These are phyloP conservation scores for Cyprinodon diabolis DNA, from an alignment of 2,797 vertebrate genomes.

Conservation along the genomic window DNA sequence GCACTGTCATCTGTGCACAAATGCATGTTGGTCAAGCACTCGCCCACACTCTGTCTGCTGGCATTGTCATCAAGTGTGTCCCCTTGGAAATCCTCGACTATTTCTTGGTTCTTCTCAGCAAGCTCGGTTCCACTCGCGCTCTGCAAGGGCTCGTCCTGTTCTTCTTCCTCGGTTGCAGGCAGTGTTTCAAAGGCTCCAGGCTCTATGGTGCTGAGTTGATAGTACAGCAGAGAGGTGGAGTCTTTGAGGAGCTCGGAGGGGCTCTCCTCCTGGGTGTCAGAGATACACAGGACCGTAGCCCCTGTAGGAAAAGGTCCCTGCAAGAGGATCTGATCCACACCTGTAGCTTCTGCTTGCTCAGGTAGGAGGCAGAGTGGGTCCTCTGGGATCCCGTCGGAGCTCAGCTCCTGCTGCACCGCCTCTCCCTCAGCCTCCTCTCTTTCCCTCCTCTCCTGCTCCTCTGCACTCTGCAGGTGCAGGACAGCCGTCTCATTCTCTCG, in stretches of 20 bases:
- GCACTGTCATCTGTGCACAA: slow-evolving; percentile 56
- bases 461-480: slow-evolving; percentile 93
- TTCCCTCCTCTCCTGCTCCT: slow-evolving; percentile 91
- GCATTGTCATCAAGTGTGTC: slow-evolving; percentile 58
- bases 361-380: slow-evolving; percentile 85
- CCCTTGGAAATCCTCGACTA: slow-evolving; percentile 37
- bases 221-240: slow-evolving; percentile 81
- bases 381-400: slow-evolving; percentile 72
- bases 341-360: slow-evolving; percentile 63
- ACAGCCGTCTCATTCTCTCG: slow-evolving; percentile 91
- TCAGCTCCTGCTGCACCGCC: slow-evolving; percentile 84
- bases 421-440: slow-evolving; percentile 89
- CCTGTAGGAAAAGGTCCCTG: slow-evolving; percentile 88
- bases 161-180: slow-evolving; percentile 44
- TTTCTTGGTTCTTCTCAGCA: slow-evolving; percentile 38
- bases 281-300: slow-evolving; percentile 88
- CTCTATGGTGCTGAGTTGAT: slow-evolving; percentile 80
- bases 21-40: slow-evolving; percentile 64
- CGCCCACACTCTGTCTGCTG: slow-evolving; percentile 65
- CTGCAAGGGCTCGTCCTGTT: slow-evolving; percentile 31
- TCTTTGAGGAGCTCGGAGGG: slow-evolving; percentile 73
- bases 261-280: slow-evolving; percentile 78
- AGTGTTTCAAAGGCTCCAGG: slow-evolving; percentile 66
- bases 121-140: slow-evolving; percentile 52
- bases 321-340: slow-evolving; percentile 83